Evolutionary conservation across 2,797 vertebrate species (phyloP), one percentile per base, ranked within the genome.

Genomic region (Epinephelus awoara): DNA sequence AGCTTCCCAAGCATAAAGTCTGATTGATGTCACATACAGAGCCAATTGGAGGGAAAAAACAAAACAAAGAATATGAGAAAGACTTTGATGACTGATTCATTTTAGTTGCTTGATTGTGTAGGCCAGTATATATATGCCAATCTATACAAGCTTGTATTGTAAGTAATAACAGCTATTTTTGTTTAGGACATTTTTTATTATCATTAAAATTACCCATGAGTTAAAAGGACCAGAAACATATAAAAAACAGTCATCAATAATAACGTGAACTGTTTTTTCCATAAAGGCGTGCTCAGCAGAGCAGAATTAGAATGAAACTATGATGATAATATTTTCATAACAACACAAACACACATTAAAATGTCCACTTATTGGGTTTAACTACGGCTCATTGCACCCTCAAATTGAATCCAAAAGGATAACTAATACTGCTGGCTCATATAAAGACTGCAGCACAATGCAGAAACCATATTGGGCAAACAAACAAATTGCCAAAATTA

Each of bases 341-440:
- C 44, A 79, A 62, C n/a, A 55, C 50, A 72, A 71, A 84, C 68
- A 85, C 63, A 68, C 70, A 77, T 84, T 76, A 73, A 83, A 75
- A 79, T 67, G 65, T 42, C 69, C 61, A 70, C 64, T 88, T 69
- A 44, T 58, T 81, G 73, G 67, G 57, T 82, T 74, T 85, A 72
- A 72, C 61, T 58, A 46, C 2, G 55, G 64, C 80, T 87, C 85
- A 88, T 83, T 85, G 64, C 68, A 29, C 71, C 58, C 58, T 80
- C 72, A 79, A 85, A 90, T 81, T 82, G 38, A 89, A 91, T 88
- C 72, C 67, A 58, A 77, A 73, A 72, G 64, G 58, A 73, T 77
- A 85, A 84, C 63, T 70, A 79, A 82, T 64, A 55, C 49, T 40
- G 59, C 47, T 21, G 74, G 67, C 66, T 88, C 78, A 83, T 87